Conservation (phyloP, 2,797 vertebrate species). For the Gymnopithys bicolor region DNA sequence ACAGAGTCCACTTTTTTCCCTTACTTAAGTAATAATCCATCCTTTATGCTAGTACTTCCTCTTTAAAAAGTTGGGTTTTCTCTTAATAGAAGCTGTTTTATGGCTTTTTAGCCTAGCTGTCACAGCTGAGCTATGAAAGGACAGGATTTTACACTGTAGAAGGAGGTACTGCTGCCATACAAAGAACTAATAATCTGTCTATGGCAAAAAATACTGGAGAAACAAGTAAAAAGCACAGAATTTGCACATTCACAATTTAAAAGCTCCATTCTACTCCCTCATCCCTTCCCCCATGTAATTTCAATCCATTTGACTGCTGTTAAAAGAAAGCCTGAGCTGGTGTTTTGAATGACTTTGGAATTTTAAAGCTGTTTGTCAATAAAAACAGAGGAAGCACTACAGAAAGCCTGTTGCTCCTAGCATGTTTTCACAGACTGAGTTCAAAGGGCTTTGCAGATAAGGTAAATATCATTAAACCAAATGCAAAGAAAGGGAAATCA, state of each 20-base stretch:
- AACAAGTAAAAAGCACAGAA: background rate
- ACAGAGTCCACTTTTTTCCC: fast-evolving
- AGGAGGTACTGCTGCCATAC: background rate
- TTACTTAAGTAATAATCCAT: background rate
- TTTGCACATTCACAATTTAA: background rate
- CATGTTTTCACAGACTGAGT: background rate
- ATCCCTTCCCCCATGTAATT: fast-evolving
- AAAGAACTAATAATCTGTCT: background rate
- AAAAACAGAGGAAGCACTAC: background rate
- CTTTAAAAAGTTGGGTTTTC: background rate
- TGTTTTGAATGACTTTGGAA: background rate
- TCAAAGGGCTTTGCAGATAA: background rate
- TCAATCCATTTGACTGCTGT: background rate
- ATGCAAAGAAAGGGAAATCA: background rate
- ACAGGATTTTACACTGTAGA: background rate
- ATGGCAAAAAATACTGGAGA: background rate
- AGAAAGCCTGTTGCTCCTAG: background rate
- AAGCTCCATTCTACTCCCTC: background rate
- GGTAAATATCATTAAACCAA: background rate
- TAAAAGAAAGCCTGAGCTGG: background rate
- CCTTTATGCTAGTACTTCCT: background rate
- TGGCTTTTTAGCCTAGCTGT: background rate
- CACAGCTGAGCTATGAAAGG: background rate
- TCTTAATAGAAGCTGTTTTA: background rate
- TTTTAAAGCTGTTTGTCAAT: background rate